Base-by-base conservation (phyloP, 2,888 invertebrate species). In the Eretmocerus hayati region DNA sequence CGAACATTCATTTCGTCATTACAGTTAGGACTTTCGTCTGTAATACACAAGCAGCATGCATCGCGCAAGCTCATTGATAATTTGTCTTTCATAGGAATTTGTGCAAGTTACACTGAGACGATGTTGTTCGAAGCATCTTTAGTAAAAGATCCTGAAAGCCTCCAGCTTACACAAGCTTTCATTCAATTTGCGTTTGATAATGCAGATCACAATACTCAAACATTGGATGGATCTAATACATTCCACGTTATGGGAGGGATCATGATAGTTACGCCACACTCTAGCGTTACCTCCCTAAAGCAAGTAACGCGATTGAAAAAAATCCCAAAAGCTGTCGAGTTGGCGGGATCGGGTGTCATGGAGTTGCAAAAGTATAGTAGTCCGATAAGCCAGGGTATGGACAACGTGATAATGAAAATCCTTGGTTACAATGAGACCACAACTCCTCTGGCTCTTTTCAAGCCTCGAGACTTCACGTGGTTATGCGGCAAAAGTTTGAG, bases 231-330 rank as follows among this genome's bases (percentile, higher is more conserved):
- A 11, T 33, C 16, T n/a, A 23, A 26, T 9, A 41, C 40, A 2
- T 46, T 46, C 39, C 41, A 46, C 23, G 6, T 20, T n/a, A 46
- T 46, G 46, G 46, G 46, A 13, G 46, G 46, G 11, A 33, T 41
- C 13, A 3, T n/a, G 19, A 21, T 5, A 26, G 33, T 46, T 4
- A 40, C 46, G 11, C 41, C 23, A n/a, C 6, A 35, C 6, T 8
- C 9, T 35, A 15, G 15, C 11, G 11, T 30, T 9, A 30, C 30
- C 11, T 9, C 30, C 6, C 6, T 9, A 9, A 30, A 30, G 8
- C 11, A 6, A 9, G 30, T 30, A 30, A 6, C 30, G 30, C 6
- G 30, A 30, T 11, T 30, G 11, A 11, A 6, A 11, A 6, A 30
- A 9, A 30, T 9, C 30, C 8, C 11, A 30, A 11, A 30, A 30